These are phyloP conservation scores for Salpingus planirostris DNA, from an alignment of 2,888 invertebrate genomes.

Conservation along the genomic window DNA sequence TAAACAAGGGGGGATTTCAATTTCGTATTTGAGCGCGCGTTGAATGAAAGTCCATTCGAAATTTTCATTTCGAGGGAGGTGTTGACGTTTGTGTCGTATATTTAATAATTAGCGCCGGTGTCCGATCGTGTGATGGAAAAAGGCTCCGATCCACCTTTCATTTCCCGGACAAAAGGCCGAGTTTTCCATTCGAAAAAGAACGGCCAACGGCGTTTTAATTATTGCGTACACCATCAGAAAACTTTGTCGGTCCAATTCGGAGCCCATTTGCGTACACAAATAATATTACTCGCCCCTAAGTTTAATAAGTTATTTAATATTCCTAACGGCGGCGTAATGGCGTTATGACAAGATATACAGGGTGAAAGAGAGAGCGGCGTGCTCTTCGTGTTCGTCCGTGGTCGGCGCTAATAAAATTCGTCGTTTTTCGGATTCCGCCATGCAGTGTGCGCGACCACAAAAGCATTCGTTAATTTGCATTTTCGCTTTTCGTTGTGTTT, in stretches of 20 bases:
- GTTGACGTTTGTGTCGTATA: no score
- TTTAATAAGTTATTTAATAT: conserved; percentile 14
- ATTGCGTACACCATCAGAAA: conserved; percentile 4
- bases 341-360: conserved; percentile 8
- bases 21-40: no score
- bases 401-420: conserved; percentile 5
- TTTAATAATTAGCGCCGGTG: no score
- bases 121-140: no score
- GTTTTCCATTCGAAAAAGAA: conserved; percentile 6
- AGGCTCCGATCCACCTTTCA: no score
- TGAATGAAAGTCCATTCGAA: no score
- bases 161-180: conserved; percentile 9
- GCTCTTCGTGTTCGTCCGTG: no score
- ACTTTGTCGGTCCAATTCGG: conserved; percentile 8
- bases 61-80: no score
- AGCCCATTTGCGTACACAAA: conserved; percentile 13
- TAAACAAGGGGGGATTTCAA: no score
- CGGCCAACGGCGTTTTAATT: conserved; percentile 9
- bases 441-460: conserved; percentile 8
- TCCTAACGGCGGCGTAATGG: conserved; percentile 3
- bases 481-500: conserved; percentile 33
- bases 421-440: background rate
- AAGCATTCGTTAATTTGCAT: conserved; percentile 33
- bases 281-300: conserved; percentile 6
- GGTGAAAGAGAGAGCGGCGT: no score